phyloP scores from a whole-genome alignment of 1,140 invertebrate genomes.

The Zophobas morio region DNA sequence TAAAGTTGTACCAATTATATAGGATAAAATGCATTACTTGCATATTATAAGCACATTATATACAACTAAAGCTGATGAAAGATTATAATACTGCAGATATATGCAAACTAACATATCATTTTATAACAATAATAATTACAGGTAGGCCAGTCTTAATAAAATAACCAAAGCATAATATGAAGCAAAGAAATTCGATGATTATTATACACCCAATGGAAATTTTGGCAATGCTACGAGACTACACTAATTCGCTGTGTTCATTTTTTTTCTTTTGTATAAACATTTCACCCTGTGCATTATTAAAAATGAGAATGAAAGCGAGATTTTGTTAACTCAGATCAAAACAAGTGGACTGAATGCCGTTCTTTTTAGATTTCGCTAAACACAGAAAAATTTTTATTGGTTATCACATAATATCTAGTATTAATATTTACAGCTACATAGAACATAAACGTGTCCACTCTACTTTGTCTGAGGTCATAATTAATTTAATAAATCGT shows the following conservation, averaged over 20 bases:
- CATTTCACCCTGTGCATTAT: slow-evolving; percentile 45
- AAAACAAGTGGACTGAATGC: slow-evolving; percentile 28
- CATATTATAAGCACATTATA: slow-evolving; percentile 37
- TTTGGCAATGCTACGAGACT: slow-evolving; percentile 38
- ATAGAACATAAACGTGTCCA: slow-evolving; percentile 50
- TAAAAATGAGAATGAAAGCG: slow-evolving; percentile 43
- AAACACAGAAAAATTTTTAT: background rate
- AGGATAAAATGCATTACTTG: slow-evolving; percentile 37
- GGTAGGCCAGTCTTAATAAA: slow-evolving; percentile 50
- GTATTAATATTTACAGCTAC: slow-evolving; percentile 53
- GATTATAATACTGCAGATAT: slow-evolving; percentile 49
- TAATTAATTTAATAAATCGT: slow-evolving; percentile 26
- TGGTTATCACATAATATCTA: slow-evolving; percentile 33
- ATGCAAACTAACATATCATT: slow-evolving; percentile 39
- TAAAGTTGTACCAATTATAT: slow-evolving; percentile 39
- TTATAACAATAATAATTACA: slow-evolving; percentile 16
- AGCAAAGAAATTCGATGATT: slow-evolving; percentile 40
- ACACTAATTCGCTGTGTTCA: slow-evolving; percentile 41
- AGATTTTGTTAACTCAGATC: slow-evolving; percentile 41
- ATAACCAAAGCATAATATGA: slow-evolving; percentile 34
- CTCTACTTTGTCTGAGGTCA: slow-evolving; percentile 23
- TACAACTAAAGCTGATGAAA: slow-evolving; percentile 52
- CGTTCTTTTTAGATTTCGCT: background rate
- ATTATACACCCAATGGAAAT: slow-evolving; percentile 36
- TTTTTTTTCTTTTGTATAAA: slow-evolving; percentile 32